A percentile compares a stretch with the other conserved stretches of the same genome.
Evolutionary conservation across 2,888 invertebrate genomes (phyloP).

Genomic region (Crepidodera aurea): DNA sequence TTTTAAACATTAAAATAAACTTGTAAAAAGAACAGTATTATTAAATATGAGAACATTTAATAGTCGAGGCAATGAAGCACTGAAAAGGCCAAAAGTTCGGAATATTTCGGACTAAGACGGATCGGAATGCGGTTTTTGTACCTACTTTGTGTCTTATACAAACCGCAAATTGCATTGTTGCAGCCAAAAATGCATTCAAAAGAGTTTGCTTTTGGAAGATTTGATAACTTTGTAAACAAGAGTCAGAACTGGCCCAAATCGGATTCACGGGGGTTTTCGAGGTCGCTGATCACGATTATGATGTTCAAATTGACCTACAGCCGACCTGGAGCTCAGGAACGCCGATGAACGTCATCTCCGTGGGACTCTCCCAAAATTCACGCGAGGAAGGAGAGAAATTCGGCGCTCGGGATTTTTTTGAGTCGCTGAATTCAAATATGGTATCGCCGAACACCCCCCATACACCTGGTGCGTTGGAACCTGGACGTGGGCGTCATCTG

Average conservation of each 20-base stretch:
- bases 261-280: slow-evolving; percentile 1
- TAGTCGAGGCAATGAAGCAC: too few species aligned
- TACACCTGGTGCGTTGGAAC: neutral
- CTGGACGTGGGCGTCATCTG: slow-evolving; percentile 2
- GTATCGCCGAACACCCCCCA: neutral
- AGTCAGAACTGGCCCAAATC: neutral
- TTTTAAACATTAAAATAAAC: too few species aligned
- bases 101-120: too few species aligned
- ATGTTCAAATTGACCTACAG: neutral
- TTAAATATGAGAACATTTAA: too few species aligned
- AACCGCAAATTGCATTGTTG: too few species aligned
- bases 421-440: neutral
- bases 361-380: too few species aligned
- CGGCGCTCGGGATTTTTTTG: too few species aligned
- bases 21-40: too few species aligned
- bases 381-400: too few species aligned
- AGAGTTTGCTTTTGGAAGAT: slow-evolving; percentile 5
- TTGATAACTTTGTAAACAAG: neutral
- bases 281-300: slow-evolving; percentile 12
- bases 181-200: slow-evolving; percentile 1
- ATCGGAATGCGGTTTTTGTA: neutral
- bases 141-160: slow-evolving; percentile 5
- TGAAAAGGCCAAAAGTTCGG: too few species aligned
- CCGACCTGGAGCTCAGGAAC: neutral
- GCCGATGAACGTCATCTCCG: neutral